phyloP scores from a whole-genome alignment of 2,113 vertebrate species.

The Hylia prasina region DNA sequence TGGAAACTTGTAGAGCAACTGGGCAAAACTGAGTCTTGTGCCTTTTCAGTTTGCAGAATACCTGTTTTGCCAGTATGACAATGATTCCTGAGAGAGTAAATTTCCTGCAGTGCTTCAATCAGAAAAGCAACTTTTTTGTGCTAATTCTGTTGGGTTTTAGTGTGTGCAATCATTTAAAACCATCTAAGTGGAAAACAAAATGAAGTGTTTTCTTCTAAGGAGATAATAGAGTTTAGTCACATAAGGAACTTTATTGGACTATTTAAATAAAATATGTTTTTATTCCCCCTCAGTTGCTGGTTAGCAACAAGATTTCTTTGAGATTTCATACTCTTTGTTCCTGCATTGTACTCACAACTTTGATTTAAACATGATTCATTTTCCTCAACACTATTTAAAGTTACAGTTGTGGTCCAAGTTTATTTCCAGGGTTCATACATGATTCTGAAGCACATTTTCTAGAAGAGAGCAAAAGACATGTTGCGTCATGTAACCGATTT shows the following conservation, averaged over 20 bases:
- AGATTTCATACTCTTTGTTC: slow-evolving; percentile 59
- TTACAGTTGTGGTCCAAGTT: slow-evolving; percentile 26
- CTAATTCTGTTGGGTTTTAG: slow-evolving; percentile 63
- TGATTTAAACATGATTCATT: slow-evolving; percentile 21
- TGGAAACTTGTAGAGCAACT: slow-evolving; percentile 44
- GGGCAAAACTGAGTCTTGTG: slow-evolving; percentile 62
- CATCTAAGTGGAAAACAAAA: slow-evolving; percentile 32
- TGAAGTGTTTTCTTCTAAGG: slow-evolving; percentile 58
- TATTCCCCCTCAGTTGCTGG: slow-evolving; percentile 49
- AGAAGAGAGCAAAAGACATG: slow-evolving; percentile 40
- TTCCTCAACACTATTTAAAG: slow-evolving; percentile 30
- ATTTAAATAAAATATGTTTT: slow-evolving; percentile 72
- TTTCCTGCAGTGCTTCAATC: slow-evolving; percentile 61
- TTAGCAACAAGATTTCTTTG: slow-evolving; percentile 36
- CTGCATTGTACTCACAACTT: slow-evolving; percentile 53
- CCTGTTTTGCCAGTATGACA: slow-evolving; percentile 40
- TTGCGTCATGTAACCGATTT: slow-evolving; percentile 20
- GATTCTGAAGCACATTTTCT: slow-evolving; percentile 59
- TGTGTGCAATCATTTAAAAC: slow-evolving; percentile 67
- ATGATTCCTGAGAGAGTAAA: slow-evolving; percentile 25
- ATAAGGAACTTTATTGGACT: slow-evolving; percentile 69
- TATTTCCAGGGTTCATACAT: slow-evolving; percentile 34
- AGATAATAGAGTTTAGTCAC: slow-evolving; percentile 58
- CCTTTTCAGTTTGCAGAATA: slow-evolving; percentile 68
- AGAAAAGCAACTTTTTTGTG: slow-evolving; percentile 40